phyloP scores from a whole-genome alignment of 2,113 vertebrate species.

The Centropristis striata region DNA sequence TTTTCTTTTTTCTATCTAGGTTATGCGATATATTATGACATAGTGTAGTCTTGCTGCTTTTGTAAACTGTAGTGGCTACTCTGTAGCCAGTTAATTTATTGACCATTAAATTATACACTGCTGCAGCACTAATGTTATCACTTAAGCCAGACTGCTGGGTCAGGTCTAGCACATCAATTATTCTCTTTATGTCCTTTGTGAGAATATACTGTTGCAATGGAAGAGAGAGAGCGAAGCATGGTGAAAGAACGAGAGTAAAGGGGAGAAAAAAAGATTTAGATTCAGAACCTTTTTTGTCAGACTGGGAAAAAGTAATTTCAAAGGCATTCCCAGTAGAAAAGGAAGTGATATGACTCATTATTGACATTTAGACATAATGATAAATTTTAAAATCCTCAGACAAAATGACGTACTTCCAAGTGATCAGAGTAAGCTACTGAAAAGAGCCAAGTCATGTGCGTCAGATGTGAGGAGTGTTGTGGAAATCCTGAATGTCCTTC shows the following conservation, averaged over 20 bases:
- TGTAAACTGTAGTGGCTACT: not conserved
- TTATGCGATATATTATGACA: not conserved
- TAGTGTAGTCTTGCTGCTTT: not conserved
- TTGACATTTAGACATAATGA: conserved; percentile 38
- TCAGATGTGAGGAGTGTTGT: not conserved
- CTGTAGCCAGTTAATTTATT: conserved; percentile 35
- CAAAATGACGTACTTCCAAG: conserved; percentile 1
- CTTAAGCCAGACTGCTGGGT: conserved; percentile 15
- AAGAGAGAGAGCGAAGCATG: not conserved
- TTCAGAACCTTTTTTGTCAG: not conserved
- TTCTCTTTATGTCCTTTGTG: conserved; percentile 12
- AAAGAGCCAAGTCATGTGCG: conserved; percentile 5
- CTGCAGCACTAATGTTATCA: conserved; percentile 17
- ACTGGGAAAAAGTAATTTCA: not conserved
- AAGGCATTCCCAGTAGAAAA: not conserved
- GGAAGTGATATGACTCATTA: conserved; percentile 1
- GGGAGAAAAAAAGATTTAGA: not conserved
- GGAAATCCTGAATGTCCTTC: conserved; percentile 33
- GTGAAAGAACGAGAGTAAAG: not conserved
- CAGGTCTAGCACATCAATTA: conserved; percentile 8
- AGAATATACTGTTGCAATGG: not conserved
- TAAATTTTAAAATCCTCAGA: not conserved
- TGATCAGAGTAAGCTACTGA: not conserved
- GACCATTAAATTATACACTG: conserved; percentile 25
- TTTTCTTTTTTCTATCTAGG: no score